Base-by-base conservation (phyloP, 2,113 vertebrate species). In the Channa argus region DNA sequence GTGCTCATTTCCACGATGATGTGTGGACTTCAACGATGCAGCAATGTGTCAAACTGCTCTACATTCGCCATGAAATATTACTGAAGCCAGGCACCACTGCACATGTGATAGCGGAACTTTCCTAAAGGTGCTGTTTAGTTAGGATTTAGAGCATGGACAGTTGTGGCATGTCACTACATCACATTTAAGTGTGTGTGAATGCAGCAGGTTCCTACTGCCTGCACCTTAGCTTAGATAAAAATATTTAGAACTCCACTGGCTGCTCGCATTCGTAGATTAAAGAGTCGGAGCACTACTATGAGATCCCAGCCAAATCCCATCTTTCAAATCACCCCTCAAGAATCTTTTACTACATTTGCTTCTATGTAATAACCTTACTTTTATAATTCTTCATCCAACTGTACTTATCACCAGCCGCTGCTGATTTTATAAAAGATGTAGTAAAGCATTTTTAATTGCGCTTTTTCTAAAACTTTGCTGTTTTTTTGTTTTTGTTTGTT, bases 161-260 rank as follows among this genome's bases (percentile, higher is more conserved):
- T n/a, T 67, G n/a, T 33, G 55, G 13, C 41, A 53, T 63, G 9
- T 53, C 36, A 9, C 68, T 47, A 41, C 60, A 37, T 58, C 14
- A 43, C 43, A 60, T 77, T 70, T 77, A 52, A 79, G 45, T 43
- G 43, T 10, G 10, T 49, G n/a, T 61, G 54, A 71, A 41, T 33
- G 13, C 43, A 12, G 34, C 52, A 13, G 47, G 15, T 44, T 73
- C 52, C 37, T 34, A 15, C 5, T 63, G 58, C 38, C 46, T 66
- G 10, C 10, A 49, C 55, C n/a, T 56, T 55, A 55, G 52, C 54
- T 55, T 41, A 49, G 54, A 79, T 78, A 49, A 72, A 73, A 39
- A 55, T 55, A 63, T 67, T 41, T 50, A 33, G 46, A 51, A 45
- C 62, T n/a, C 47, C 55, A 5, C 3, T 77, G 64, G 45, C 61